phyloP scores from a whole-genome alignment of 2,113 vertebrate genomes.

The Ondatra zibethicus region DNA sequence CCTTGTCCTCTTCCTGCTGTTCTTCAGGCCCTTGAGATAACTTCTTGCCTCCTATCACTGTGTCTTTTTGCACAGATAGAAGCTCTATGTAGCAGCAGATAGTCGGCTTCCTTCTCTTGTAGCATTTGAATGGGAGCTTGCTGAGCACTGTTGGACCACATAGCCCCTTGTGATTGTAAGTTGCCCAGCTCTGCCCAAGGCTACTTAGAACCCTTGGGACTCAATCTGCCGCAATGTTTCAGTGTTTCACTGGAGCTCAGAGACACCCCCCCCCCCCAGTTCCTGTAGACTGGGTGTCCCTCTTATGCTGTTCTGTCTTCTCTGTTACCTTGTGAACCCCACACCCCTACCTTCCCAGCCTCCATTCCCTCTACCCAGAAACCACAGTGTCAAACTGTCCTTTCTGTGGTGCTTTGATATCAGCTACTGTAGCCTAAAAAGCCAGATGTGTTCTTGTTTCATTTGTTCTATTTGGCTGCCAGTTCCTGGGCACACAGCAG shows the following conservation, averaged over 20 bases:
- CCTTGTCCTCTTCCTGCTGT: not conserved
- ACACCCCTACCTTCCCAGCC: not conserved
- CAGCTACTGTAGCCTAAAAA: not conserved
- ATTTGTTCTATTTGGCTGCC: not conserved
- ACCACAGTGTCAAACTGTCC: not conserved
- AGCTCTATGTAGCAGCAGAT: not conserved
- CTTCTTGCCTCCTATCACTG: not conserved
- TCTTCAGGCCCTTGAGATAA: not conserved
- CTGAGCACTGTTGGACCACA: not conserved
- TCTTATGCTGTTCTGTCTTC: not conserved
- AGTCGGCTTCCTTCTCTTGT: not conserved
- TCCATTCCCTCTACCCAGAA: not conserved
- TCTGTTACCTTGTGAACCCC: not conserved
- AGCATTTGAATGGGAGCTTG: not conserved
- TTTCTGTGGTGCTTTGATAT: not conserved
- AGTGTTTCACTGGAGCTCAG: not conserved
- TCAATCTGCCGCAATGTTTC: not conserved
- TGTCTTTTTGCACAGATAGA: not conserved
- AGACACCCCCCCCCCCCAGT: not conserved
- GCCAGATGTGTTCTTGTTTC: not conserved
- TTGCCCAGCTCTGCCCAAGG: not conserved
- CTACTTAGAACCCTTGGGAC: not conserved
- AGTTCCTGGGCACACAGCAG: not conserved
- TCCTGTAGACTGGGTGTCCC: not conserved
- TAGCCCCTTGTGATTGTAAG: not conserved